Base-by-base conservation (phyloP, 2,797 vertebrate genomes). In the Ceryle rudis region DNA sequence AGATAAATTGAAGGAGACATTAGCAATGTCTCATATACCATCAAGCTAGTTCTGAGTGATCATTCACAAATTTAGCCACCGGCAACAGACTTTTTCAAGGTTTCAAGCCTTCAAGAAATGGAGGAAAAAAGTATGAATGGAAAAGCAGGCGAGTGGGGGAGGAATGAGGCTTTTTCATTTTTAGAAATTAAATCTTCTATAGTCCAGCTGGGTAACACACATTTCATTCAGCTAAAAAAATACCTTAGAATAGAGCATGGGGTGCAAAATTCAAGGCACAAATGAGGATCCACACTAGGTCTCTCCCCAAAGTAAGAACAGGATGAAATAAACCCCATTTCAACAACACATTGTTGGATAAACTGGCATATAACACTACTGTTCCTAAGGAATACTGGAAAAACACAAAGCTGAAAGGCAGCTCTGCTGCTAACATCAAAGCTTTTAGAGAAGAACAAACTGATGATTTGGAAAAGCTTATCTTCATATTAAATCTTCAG, bases 1-100 rank as follows among this genome's bases (percentile, higher is more conserved):
- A 67, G 71, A 96, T 89, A 67, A 89, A 82, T 87, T 82, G 85
- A 81, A 79, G 60, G 52, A 73, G 67, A 82, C 52, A 71, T 74
- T 39, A 85, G 51, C 74, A 79, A 81, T 33, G 70, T 72, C 90
- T 94, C 80, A 14, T 35, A 60, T 17, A 85, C 23, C 55, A 82
- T 52, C 52, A 66, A 73, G 41, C 23, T 49, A 91, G 29, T 29
- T 87, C 62, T 18, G 18, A 95, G 55, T 49, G 67, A 81, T 82
- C 47, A 74, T 55, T 64, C 81, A 90, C 6, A 26, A 41, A 73
- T 61, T 57, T 29, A 77, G 28, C 31, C 57, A 91, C 67, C 44
- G 80, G 55, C 2, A 8, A 57, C 77, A 77, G 60, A 77, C 22
- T 87, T 90, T 78, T 71, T 93, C 66, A 82, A 85, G 52, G 28